phyloP scores from a whole-genome alignment of 2,888 invertebrate genomes.

The Dasypolia templi region DNA sequence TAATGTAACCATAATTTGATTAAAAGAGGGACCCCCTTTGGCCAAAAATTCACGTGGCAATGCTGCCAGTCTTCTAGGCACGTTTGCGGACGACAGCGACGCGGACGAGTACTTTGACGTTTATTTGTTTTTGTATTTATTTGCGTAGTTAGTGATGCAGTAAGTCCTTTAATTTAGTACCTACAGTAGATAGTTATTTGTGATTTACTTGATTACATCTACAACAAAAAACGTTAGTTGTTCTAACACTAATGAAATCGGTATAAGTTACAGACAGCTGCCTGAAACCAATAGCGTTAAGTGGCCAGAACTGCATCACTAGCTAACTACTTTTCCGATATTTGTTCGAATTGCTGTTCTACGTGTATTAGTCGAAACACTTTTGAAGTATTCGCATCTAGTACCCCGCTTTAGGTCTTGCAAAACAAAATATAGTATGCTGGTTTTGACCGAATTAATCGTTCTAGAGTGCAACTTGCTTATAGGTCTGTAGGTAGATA shows the following conservation, averaged over 20 bases:
- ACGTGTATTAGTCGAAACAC: constrained; percentile 65
- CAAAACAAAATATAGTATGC: not conserved
- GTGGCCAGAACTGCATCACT: constrained; percentile 76
- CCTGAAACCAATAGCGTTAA: constrained; percentile 72
- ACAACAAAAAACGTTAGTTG: constrained; percentile 11
- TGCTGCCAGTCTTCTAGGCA: no score
- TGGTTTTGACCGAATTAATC: no score
- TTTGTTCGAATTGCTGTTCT: constrained; percentile 83
- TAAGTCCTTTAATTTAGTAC: no score
- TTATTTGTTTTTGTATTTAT: no score
- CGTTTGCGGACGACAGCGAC: no score
- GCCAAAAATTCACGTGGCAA: no score
- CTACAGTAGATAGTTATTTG: no score
- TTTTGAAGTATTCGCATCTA: constrained; percentile 47
- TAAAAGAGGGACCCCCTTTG: no score
- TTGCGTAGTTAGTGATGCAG: no score
- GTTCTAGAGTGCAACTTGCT: not conserved
- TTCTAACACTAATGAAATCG: constrained; percentile 53
- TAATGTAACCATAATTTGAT: no score
- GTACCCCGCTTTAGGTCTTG: not conserved
- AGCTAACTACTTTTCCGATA: constrained; percentile 81
- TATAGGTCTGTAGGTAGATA: no score
- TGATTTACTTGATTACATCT: not conserved
- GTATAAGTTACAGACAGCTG: constrained; percentile 51
- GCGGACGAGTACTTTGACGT: no score